A percentile compares a stretch with the other conserved stretches of the same genome.
Conservation (phyloP, 2,797 vertebrate species). For the Glyptemys insculpta region DNA sequence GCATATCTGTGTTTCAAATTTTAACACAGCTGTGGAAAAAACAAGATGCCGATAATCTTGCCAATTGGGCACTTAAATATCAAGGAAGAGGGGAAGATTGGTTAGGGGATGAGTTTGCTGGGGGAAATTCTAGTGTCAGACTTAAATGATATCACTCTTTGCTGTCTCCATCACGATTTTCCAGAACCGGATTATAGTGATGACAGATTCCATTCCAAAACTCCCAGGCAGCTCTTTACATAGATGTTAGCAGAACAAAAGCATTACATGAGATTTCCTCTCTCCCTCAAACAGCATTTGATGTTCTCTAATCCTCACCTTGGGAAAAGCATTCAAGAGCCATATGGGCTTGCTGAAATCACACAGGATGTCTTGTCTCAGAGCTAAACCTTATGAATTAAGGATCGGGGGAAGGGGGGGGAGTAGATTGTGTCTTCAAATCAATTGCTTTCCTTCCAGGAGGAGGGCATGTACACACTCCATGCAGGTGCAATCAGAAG, state of each 20-base stretch:
- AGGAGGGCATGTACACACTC: neutral
- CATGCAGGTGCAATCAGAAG: neutral
- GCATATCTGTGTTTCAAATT: conserved; percentile 67
- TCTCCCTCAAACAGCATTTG: conserved; percentile 51
- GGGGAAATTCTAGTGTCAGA: conserved; percentile 46
- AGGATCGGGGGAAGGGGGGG: neutral
- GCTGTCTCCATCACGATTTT: conserved; percentile 72
- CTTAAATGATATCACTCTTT: conserved; percentile 65
- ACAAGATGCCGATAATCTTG: neutral
- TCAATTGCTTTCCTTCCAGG: neutral
- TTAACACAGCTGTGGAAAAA: conserved; percentile 60
- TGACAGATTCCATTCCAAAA: conserved; percentile 78
- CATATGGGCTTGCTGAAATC: conserved; percentile 55
- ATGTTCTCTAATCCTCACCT: conserved; percentile 75
- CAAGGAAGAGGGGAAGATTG: conserved; percentile 42
- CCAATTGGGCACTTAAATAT: conserved; percentile 19
- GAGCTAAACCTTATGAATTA: neutral
- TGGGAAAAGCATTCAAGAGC: conserved; percentile 66
- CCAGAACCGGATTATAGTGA: conserved; percentile 65
- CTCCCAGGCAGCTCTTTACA: conserved; percentile 77
- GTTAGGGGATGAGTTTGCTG: conserved; percentile 47
- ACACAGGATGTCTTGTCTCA: conserved; percentile 43
- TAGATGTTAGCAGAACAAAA: conserved; percentile 76
- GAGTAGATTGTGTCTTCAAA: neutral
- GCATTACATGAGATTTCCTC: conserved; percentile 76